Evolutionary conservation across 2,113 vertebrate species (phyloP).

Genomic region (Dasypus novemcinctus): DNA sequence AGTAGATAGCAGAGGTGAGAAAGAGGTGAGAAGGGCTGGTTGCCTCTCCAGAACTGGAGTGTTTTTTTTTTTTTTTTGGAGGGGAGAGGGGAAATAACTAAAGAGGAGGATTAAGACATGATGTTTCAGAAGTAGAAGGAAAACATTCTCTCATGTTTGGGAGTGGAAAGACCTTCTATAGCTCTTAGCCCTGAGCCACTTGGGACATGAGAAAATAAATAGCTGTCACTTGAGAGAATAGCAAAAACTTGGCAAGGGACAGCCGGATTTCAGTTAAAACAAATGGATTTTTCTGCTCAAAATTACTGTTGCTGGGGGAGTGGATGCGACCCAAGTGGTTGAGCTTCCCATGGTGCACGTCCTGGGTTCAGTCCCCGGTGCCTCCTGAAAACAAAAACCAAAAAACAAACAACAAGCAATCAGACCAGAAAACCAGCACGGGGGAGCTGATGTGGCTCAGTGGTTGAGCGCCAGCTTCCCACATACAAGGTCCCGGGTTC

Average conservation of each 20-base stretch:
- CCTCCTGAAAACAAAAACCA: too few species aligned
- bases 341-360: too few species aligned
- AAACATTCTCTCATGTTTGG: not conserved
- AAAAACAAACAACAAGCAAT: too few species aligned
- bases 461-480: too few species aligned
- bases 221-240: not conserved
- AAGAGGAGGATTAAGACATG: not conserved
- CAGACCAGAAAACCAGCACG: too few species aligned
- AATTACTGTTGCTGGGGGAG: not conserved
- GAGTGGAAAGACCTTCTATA: not conserved
- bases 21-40: not conserved
- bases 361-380: too few species aligned
- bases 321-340: too few species aligned
- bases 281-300: constrained; percentile 37
- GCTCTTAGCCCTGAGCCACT: not conserved
- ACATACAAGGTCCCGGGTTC: too few species aligned
- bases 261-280: not conserved
- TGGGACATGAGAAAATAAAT: not conserved
- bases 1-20: not conserved
- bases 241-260: not conserved
- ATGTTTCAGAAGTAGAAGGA: not conserved
- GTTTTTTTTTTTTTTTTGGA: too few species aligned
- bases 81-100: too few species aligned
- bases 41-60: not conserved
- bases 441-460: too few species aligned